Evolutionary conservation across 2,113 vertebrate genomes (phyloP).

Genomic region (Carassius carassius): DNA sequence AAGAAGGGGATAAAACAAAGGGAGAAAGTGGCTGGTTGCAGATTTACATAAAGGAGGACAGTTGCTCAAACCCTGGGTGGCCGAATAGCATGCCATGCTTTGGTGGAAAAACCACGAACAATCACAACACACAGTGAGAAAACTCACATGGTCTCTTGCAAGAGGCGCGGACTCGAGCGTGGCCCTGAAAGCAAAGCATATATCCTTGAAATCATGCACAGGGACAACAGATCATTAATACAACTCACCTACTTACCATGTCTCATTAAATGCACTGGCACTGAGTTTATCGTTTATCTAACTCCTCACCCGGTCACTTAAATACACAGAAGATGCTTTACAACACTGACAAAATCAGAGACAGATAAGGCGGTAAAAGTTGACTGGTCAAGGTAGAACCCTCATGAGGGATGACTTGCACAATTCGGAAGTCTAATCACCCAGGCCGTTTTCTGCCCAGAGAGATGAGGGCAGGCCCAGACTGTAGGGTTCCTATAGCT

Average conservation of each 20-base stretch:
- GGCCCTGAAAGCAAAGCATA: constrained; percentile 85
- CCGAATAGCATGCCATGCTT: constrained; percentile 78
- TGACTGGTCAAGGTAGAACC: constrained; percentile 42
- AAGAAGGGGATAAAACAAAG: background rate
- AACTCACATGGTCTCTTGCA: constrained; percentile 84
- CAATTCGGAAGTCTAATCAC: constrained; percentile 17
- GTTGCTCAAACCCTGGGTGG: constrained; percentile 29
- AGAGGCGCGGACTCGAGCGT: constrained; percentile 78
- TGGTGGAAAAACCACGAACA: constrained; percentile 80
- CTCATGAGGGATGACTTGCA: constrained; percentile 26
- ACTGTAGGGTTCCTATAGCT: constrained; percentile 34
- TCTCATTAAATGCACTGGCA: constrained; percentile 24
- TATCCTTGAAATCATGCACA: constrained; percentile 62
- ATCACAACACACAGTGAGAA: constrained; percentile 62
- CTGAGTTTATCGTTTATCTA: constrained; percentile 33
- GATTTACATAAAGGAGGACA: constrained; percentile 4
- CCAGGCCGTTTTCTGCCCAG: background rate
- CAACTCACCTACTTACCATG: background rate
- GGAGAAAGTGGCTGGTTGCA: background rate
- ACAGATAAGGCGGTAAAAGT: constrained; percentile 38
- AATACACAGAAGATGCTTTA: constrained; percentile 32
- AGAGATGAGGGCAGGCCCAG: background rate
- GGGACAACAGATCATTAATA: constrained; percentile 32
- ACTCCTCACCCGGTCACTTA: constrained; percentile 23
- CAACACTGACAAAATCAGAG: constrained; percentile 23